Conservation (phyloP, 2,888 invertebrate genomes). For the Acrobasis repandana region DNA sequence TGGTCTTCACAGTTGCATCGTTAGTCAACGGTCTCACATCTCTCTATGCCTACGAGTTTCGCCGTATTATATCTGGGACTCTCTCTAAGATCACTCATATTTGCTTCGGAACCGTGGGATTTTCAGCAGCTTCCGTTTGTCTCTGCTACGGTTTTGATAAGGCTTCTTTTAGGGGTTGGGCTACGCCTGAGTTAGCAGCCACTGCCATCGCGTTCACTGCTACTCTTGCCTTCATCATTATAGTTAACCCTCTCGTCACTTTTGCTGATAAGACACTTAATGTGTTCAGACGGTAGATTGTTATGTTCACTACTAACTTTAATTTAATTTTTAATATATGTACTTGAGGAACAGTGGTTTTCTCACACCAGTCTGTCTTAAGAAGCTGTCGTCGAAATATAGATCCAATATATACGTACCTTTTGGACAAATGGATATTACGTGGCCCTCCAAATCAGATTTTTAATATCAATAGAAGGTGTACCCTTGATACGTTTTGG, state of each 20-base stretch:
- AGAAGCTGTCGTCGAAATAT: too few species aligned
- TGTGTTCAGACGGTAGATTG: conserved; percentile 34
- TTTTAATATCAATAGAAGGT: too few species aligned
- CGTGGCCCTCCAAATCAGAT: too few species aligned
- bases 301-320: neutral
- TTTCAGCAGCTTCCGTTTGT: conserved; percentile 45
- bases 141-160: conserved; percentile 61
- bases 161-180: conserved; percentile 49
- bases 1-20: conserved; percentile 50
- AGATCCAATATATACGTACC: too few species aligned
- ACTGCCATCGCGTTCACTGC: conserved; percentile 38
- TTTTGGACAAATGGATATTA: too few species aligned
- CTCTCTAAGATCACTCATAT: conserved; percentile 52
- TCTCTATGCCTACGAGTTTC: conserved; percentile 47
- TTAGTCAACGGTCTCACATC: conserved; percentile 50
- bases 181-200: conserved; percentile 37
- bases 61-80: conserved; percentile 40
- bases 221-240: conserved; percentile 43
- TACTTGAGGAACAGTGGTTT: too few species aligned
- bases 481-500: too few species aligned
- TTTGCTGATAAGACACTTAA: conserved; percentile 43
- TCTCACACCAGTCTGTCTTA: too few species aligned
- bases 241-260: conserved; percentile 51
- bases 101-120: conserved; percentile 52
- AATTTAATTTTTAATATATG: too few species aligned